Conservation (phyloP, 53 echinoderm and acorn worm genomes). For the Holothuria leucospilota region DNA sequence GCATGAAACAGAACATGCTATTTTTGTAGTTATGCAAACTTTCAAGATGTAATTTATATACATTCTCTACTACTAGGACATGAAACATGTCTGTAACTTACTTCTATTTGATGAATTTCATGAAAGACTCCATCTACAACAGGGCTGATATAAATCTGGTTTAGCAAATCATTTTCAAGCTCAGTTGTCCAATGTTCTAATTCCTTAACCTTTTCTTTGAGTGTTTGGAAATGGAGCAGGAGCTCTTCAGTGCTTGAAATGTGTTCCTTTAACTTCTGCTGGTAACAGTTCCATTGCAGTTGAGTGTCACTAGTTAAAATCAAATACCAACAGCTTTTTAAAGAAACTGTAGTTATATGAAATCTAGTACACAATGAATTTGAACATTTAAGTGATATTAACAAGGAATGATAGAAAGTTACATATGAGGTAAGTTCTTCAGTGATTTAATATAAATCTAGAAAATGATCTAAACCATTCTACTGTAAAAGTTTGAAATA, state of each 20-base stretch:
- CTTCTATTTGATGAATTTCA: constrained; percentile 69
- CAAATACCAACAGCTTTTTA: not conserved
- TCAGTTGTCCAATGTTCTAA: constrained; percentile 73
- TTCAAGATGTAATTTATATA: no score
- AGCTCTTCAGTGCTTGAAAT: constrained; percentile 66
- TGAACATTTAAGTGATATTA: no score
- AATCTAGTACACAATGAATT: not conserved
- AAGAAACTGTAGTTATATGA: not conserved
- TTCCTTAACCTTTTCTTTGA: constrained; percentile 74
- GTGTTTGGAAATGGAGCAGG: constrained; percentile 71
- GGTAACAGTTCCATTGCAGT: constrained; percentile 69
- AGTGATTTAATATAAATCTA: no score
- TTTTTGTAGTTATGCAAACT: no score
- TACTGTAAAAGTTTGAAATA: no score
- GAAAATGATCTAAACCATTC: no score
- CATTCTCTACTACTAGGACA: no score
- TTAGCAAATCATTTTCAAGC: constrained; percentile 41
- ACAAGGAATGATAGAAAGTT: no score
- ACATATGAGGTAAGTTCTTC: no score
- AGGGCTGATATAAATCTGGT: constrained; percentile 68
- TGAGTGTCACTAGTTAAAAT: constrained; percentile 54
- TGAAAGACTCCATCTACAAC: constrained; percentile 65
- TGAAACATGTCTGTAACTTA: not conserved
- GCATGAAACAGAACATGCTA: no score
- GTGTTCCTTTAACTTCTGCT: constrained; percentile 45